Evolutionary conservation across 2,797 vertebrate genomes (phyloP).

Genomic region (Coregonus sp.): DNA sequence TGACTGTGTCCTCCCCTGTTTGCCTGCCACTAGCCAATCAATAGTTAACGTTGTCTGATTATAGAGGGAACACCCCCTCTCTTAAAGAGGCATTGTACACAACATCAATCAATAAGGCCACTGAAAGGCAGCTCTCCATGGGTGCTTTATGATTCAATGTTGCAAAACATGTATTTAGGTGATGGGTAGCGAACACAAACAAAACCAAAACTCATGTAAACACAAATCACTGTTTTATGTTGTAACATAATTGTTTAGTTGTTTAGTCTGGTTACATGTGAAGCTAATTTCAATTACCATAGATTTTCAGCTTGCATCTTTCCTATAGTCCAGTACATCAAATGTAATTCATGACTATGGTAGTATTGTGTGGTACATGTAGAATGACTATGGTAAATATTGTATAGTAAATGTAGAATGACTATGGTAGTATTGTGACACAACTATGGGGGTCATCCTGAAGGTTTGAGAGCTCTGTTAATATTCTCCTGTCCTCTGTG

Average conservation of each 20-base stretch:
- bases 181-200: not conserved
- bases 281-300: not conserved
- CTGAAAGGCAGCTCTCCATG: slow-evolving; percentile 32
- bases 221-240: not conserved
- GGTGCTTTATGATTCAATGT: not conserved
- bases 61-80: slow-evolving; percentile 51
- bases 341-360: not conserved
- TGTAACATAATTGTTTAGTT: not conserved
- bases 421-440: not conserved
- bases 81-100: slow-evolving; percentile 50
- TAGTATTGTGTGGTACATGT: not conserved
- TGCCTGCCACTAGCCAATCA: slow-evolving; percentile 56
- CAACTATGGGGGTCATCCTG: not conserved
- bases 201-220: not conserved
- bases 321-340: not conserved
- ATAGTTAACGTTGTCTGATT: slow-evolving; percentile 61
- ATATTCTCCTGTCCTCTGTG: not conserved
- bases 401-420: too few relatives aligned
- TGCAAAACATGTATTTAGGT: not conserved
- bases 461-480: not conserved
- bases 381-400: not conserved
- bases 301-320: not conserved
- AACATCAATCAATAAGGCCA: slow-evolving; percentile 52
- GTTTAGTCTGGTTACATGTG: not conserved
- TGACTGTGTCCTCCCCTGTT: slow-evolving; percentile 57